These are phyloP conservation scores for Tetranychus truncatus DNA, from an alignment of 2,888 invertebrate species.

Conservation along the genomic window DNA sequence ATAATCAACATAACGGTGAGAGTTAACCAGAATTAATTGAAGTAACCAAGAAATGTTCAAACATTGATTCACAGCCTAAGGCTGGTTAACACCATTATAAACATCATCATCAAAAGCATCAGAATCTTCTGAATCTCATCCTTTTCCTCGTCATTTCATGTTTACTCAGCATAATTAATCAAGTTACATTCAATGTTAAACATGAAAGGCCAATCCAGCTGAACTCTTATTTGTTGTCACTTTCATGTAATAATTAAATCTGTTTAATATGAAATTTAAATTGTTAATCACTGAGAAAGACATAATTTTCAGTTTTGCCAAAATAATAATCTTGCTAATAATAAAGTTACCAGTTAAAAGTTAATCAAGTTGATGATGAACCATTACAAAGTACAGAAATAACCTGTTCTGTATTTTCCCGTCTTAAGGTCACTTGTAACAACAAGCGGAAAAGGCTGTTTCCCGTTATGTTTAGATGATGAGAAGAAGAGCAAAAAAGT, in stretches of 20 bases:
- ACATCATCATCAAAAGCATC: neutral
- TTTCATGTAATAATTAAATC: no score
- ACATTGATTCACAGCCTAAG: neutral
- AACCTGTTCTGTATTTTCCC: neutral
- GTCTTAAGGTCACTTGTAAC: slow-evolving; percentile 1
- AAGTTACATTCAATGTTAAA: no score
- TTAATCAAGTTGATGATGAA: no score
- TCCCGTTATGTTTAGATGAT: neutral
- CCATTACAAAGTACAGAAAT: neutral
- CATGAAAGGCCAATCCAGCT: no score
- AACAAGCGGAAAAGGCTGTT: neutral
- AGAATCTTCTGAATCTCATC: neutral
- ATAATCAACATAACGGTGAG: slow-evolving; percentile 1
- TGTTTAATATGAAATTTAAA: no score
- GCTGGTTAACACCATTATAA: neutral
- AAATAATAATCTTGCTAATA: no score
- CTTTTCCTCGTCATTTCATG: neutral
- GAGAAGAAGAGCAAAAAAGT: neutral
- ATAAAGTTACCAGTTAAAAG: no score
- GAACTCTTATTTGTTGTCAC: no score
- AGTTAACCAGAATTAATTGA: neutral
- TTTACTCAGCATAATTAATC: neutral
- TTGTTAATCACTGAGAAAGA: no score
- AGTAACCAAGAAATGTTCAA: neutral
- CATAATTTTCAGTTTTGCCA: no score